Conservation (phyloP, 2,888 invertebrate species). For the Byasa hedistus region DNA sequence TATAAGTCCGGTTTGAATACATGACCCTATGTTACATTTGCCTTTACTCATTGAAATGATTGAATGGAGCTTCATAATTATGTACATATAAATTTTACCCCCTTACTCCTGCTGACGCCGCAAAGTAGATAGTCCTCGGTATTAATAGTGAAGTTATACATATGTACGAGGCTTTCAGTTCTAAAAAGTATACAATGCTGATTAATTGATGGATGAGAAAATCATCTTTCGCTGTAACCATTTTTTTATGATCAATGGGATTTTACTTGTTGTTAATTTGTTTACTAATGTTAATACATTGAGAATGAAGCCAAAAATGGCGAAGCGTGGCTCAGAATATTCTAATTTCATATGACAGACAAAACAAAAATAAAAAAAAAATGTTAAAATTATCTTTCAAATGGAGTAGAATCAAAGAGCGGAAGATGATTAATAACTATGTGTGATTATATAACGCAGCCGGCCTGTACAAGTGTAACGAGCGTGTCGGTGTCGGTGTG, state of each 20-base stretch:
- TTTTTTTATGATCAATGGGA: too few species aligned
- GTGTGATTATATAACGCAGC: not conserved
- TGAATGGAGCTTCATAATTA: constrained; percentile 17
- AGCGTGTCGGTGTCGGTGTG: constrained; percentile 62
- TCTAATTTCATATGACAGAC: too few species aligned
- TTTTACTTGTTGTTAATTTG: not conserved
- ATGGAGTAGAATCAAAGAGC: constrained; percentile 1
- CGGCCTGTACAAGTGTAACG: constrained; percentile 47
- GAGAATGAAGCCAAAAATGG: too few species aligned
- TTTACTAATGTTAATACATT: not conserved
- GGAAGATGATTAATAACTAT: constrained; percentile 4
- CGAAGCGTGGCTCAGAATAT: too few species aligned
- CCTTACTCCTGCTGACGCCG: constrained; percentile 3
- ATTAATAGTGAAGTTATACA: constrained; percentile 14
- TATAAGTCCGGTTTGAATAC: not conserved
- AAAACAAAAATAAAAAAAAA: too few species aligned
- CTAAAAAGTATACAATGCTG: not conserved
- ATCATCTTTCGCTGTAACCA: constrained; percentile 24
- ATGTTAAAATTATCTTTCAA: too few species aligned
- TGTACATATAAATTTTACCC: constrained; percentile 7
- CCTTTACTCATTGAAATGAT: constrained; percentile 3
- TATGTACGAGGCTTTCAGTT: constrained; percentile 12
- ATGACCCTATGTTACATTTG: not conserved
- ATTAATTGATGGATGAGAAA: not conserved
- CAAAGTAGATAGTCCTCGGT: constrained; percentile 19